Evolutionary conservation across 2,113 vertebrate species (phyloP), one percentile per base, ranked within the genome.

Genomic region (Oryzias javanicus): DNA sequence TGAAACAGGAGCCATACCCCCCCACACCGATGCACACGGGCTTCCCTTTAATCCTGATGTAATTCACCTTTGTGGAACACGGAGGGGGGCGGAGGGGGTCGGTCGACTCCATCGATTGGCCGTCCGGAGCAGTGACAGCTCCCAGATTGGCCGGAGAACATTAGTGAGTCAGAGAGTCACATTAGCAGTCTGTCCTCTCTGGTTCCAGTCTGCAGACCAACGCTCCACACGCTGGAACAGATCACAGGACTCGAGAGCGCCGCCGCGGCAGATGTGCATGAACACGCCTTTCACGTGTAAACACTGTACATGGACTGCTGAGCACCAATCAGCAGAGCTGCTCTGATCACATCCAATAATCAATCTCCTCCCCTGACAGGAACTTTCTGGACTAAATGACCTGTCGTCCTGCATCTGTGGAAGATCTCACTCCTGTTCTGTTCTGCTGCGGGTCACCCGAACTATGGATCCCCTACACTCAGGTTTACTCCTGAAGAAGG

Each of bases 131-230:
- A 45, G 68, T 85, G 87, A 89, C 79, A 82, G 80, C 69, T 82
- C 59, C 80, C 75, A 83, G 85, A 87, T 82, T 86, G 87, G 76
- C 83, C 68, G 53, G 64, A 67, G 79, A 74, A 67, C 81, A 87
- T 84, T 80, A 84, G 62, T 55, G 66, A 86, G 83, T 80, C 80
- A 86, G 71, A 79, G 69, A 87, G 85, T 83, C 82, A 74, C 63
- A 87, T 87, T 87, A 87, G 75, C 79, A 79, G 72, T 64, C 82
- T 84, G 85, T 88, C 84, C 77, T 82, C 75, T 82, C 76, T 67
- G 54, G 75, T 85, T 85, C 84, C 79, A 79, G 16, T 49, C 68
- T 15, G 60, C 52, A 74, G 56, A 66, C n/a, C 6, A 42, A 72
- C 70, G 59, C 72, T 48, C 35, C 22, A 22, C 17, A 42, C 40